These are phyloP conservation scores for Apogon talboti DNA, from an alignment of 2,797 vertebrate species.

Conservation along the genomic window DNA sequence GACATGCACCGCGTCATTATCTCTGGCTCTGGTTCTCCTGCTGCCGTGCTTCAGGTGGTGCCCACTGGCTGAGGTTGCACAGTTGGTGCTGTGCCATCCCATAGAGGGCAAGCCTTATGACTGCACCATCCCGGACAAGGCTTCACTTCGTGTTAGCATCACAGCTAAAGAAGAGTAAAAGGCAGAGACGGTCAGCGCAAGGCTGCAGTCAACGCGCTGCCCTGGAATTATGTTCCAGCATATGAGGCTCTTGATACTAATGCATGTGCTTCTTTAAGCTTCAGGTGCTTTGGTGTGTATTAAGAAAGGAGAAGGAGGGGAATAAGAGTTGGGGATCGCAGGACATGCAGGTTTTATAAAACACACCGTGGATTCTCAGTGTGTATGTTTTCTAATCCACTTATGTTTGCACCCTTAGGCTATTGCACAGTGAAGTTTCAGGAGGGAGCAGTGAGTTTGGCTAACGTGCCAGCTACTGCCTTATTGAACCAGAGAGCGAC, in stretches of 20 bases:
- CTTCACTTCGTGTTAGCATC: conserved; percentile 57
- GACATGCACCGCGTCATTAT: conserved; percentile 56
- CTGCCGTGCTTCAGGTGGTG: conserved; percentile 52
- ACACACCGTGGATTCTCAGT: conserved; percentile 38
- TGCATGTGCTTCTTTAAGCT: conserved; percentile 28
- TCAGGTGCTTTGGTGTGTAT: conserved; percentile 13
- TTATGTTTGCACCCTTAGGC: conserved; percentile 70
- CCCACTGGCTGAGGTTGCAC: conserved; percentile 12
- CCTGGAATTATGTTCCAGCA: conserved; percentile 16
- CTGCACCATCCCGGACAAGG: conserved; percentile 8
- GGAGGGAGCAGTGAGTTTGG: conserved; percentile 62
- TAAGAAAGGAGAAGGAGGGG: conserved; percentile 10
- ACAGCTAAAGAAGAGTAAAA: conserved; percentile 17
- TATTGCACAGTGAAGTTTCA: conserved; percentile 58
- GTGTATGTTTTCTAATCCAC: conserved; percentile 67
- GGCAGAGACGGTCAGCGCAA: conserved; percentile 12
- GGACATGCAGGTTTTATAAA: conserved; percentile 50
- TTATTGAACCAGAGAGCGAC: conserved; percentile 53
- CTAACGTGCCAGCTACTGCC: conserved; percentile 65
- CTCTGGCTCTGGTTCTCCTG: conserved; percentile 23
- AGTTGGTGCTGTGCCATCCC: conserved; percentile 29
- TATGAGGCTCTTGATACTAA: conserved; percentile 36
- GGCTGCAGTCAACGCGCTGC: conserved; percentile 2
- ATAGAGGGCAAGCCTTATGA: conserved; percentile 29
- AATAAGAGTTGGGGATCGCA: not conserved